Conservation (phyloP, 2,888 invertebrate genomes). For the Melikaiella ostensackeni region DNA sequence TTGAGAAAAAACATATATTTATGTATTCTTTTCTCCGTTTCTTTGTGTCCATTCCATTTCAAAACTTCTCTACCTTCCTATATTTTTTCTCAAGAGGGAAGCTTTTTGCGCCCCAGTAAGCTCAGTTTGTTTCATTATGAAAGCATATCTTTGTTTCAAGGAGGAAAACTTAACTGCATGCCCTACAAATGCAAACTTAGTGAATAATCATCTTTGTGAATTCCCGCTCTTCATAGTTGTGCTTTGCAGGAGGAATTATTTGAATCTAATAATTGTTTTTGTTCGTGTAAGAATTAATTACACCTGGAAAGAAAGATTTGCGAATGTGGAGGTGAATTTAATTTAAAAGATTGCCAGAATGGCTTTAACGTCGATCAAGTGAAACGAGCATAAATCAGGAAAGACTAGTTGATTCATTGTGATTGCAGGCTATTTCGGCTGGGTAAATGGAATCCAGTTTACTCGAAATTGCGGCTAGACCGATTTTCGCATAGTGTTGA, state of each 20-base stretch:
- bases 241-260: background rate
- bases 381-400: slow-evolving; percentile 15
- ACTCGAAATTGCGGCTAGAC: slow-evolving; percentile 18
- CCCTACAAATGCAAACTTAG: slow-evolving; percentile 23
- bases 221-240: background rate
- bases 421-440: slow-evolving; percentile 25
- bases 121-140: slow-evolving; percentile 3
- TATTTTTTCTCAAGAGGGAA: background rate
- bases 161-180: slow-evolving; percentile 9
- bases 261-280: slow-evolving; percentile 16
- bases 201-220: background rate
- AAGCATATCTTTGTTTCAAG: slow-evolving; percentile 12
- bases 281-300: slow-evolving; percentile 14
- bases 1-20: no score
- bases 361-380: slow-evolving; percentile 17
- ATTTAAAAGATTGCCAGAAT: slow-evolving; percentile 8
- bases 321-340: background rate
- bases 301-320: background rate
- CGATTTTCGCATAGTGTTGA: slow-evolving; percentile 27
- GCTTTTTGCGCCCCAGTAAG: background rate
- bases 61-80: no score
- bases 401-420: slow-evolving; percentile 27
- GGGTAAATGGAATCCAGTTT: slow-evolving; percentile 29
- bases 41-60: background rate
- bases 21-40: background rate